These are phyloP conservation scores for Oligia fasciuncula DNA, from an alignment of 2,888 invertebrate genomes.

Conservation along the genomic window DNA sequence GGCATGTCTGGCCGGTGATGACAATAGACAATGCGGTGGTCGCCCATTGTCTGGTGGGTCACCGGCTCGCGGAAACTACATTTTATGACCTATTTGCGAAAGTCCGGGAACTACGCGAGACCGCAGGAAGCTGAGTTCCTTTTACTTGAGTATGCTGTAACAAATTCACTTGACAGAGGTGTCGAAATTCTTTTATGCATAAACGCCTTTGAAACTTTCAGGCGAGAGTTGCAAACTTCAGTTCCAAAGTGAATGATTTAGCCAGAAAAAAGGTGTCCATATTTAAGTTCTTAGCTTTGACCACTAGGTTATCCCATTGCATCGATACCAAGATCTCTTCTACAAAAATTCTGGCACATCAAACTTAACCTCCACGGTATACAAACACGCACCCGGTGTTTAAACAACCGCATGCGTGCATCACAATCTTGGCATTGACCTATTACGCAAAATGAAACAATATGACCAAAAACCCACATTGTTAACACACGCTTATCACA, in stretches of 20 bases:
- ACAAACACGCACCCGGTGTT: slow-evolving; percentile 49
- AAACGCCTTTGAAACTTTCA: slow-evolving; percentile 55
- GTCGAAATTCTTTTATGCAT: slow-evolving; percentile 44
- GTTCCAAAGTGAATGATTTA: background rate
- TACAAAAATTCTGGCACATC: slow-evolving; percentile 8
- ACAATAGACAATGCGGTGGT: slow-evolving; percentile 84
- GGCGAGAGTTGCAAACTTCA: slow-evolving; percentile 2
- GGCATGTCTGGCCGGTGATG: slow-evolving; percentile 76
- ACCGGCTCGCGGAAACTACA: slow-evolving; percentile 77
- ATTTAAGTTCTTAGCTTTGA: background rate
- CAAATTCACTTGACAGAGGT: slow-evolving; percentile 47
- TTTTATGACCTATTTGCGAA: slow-evolving; percentile 78
- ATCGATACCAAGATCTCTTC: background rate
- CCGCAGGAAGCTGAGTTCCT: slow-evolving; percentile 70
- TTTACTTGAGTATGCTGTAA: slow-evolving; percentile 65
- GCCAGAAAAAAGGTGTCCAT: background rate
- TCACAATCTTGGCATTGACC: slow-evolving; percentile 75
- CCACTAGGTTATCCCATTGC: background rate
- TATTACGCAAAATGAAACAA: slow-evolving; percentile 68
- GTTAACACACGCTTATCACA: slow-evolving; percentile 50
- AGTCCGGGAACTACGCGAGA: slow-evolving; percentile 76
- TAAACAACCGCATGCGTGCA: slow-evolving; percentile 57
- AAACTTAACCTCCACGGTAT: slow-evolving; percentile 41
- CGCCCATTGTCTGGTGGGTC: slow-evolving; percentile 81
- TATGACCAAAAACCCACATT: slow-evolving; percentile 61